phyloP scores from a whole-genome alignment of 2,888 invertebrate genomes.

The Margaritifera margaritifera region DNA sequence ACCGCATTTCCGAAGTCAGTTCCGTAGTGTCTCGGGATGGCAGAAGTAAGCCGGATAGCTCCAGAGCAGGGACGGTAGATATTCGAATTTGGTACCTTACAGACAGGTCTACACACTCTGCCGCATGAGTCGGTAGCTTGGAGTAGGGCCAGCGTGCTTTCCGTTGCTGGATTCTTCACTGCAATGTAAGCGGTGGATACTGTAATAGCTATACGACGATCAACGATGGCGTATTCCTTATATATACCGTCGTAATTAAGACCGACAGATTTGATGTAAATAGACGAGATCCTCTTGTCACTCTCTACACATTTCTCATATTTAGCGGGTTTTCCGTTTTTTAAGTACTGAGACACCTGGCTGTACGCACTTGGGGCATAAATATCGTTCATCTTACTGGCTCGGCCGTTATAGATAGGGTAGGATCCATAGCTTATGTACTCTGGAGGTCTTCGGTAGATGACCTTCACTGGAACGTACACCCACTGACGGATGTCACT shows the following conservation, averaged over 20 bases:
- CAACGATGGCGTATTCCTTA: slow-evolving; percentile 60
- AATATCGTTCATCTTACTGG: slow-evolving; percentile 45
- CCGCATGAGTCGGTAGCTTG: slow-evolving; percentile 61
- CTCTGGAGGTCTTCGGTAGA: slow-evolving; percentile 54
- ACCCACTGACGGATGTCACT: slow-evolving; percentile 59
- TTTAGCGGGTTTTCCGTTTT: slow-evolving; percentile 25
- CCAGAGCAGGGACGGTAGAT: slow-evolving; percentile 54
- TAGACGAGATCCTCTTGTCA: slow-evolving; percentile 45
- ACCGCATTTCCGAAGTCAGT: slow-evolving; percentile 51
- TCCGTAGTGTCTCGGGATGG: slow-evolving; percentile 47
- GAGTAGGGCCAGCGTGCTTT: slow-evolving; percentile 37
- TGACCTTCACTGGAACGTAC: slow-evolving; percentile 56
- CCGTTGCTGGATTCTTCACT: slow-evolving; percentile 36
- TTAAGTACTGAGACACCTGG: slow-evolving; percentile 23
- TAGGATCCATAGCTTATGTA: slow-evolving; percentile 47
- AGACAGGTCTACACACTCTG: slow-evolving; percentile 58
- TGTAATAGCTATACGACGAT: slow-evolving; percentile 56
- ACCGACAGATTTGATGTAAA: slow-evolving; percentile 57
- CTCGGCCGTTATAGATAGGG: slow-evolving; percentile 47
- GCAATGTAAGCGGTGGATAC: slow-evolving; percentile 58
- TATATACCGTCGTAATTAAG: slow-evolving; percentile 61
- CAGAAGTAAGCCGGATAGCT: slow-evolving; percentile 45
- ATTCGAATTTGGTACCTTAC: slow-evolving; percentile 45
- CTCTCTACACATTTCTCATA: slow-evolving; percentile 39
- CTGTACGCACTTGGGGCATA: slow-evolving; percentile 49